These are phyloP conservation scores for Nyctalus aviator DNA, from an alignment of 2,797 vertebrate genomes.

Conservation along the genomic window DNA sequence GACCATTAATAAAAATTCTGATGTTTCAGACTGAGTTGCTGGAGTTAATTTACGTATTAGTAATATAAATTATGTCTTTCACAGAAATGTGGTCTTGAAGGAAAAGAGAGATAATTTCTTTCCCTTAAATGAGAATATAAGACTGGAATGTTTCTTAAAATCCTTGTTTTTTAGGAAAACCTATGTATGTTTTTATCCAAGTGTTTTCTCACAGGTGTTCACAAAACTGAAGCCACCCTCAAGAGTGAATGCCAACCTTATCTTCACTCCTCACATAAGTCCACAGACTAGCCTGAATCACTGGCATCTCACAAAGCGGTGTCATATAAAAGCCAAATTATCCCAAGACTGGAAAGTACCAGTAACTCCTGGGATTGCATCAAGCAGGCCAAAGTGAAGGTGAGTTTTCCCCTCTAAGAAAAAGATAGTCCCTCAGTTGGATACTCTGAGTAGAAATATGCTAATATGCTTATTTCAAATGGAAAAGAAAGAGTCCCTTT, in stretches of 20 bases:
- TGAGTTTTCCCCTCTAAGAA: neutral
- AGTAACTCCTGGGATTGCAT: neutral
- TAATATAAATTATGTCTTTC: conserved; percentile 20
- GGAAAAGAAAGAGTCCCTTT: conserved; percentile 4
- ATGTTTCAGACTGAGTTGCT: conserved; percentile 1
- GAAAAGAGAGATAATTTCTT: conserved; percentile 3
- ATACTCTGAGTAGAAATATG: neutral
- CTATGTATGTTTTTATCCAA: conserved; percentile 35
- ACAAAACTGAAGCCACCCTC: neutral
- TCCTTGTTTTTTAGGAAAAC: conserved; percentile 32
- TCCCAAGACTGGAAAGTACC: neutral
- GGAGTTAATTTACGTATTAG: conserved; percentile 14
- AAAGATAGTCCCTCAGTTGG: neutral
- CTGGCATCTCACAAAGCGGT: neutral
- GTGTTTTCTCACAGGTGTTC: neutral
- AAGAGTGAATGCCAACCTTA: neutral
- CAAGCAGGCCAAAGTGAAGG: neutral
- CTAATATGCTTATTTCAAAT: too few species aligned
- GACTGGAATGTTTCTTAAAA: conserved; percentile 26
- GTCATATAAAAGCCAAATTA: neutral
- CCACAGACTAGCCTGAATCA: neutral
- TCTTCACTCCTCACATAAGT: neutral
- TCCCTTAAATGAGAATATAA: neutral
- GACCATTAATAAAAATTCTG: conserved; percentile 41
- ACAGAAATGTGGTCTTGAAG: neutral